A percentile compares a stretch with the other conserved stretches of the same genome.
Evolutionary conservation across 2,797 vertebrate genomes (phyloP).

Genomic region (Delichon dasypus): DNA sequence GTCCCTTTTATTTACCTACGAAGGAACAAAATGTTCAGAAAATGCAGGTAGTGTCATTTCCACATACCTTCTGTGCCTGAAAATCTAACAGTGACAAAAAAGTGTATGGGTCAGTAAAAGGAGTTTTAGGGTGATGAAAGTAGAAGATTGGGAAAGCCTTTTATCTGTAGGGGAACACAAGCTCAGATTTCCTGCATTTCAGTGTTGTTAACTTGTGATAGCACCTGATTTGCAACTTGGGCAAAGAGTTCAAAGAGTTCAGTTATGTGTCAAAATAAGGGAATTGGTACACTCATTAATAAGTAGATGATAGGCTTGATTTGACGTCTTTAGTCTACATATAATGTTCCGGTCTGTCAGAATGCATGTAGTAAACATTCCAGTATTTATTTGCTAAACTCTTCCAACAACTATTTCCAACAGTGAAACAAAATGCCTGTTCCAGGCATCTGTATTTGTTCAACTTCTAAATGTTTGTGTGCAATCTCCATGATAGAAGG

Average conservation of each 20-base stretch:
- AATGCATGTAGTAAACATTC: neutral
- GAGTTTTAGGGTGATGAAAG: neutral
- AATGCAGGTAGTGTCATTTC: neutral
- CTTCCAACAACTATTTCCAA: neutral
- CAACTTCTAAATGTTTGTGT: neutral
- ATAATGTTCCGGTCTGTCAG: neutral
- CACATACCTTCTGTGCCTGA: neutral
- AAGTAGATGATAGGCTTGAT: neutral
- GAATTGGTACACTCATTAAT: neutral
- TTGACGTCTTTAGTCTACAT: neutral
- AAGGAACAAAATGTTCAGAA: neutral
- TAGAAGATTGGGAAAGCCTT: neutral
- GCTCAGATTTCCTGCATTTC: neutral
- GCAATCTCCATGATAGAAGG: neutral
- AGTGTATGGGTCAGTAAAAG: neutral
- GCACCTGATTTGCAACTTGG: neutral
- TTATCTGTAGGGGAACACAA: neutral
- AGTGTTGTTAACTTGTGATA: neutral
- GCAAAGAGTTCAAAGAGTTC: neutral
- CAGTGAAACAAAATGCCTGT: neutral
- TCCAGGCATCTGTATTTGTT: neutral
- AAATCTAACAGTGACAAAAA: neutral
- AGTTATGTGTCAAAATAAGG: neutral
- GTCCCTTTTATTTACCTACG: neutral
- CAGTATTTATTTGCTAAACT: neutral